phyloP scores from a whole-genome alignment of 2,888 invertebrate species.

The Cylindroiulus punctatus region DNA sequence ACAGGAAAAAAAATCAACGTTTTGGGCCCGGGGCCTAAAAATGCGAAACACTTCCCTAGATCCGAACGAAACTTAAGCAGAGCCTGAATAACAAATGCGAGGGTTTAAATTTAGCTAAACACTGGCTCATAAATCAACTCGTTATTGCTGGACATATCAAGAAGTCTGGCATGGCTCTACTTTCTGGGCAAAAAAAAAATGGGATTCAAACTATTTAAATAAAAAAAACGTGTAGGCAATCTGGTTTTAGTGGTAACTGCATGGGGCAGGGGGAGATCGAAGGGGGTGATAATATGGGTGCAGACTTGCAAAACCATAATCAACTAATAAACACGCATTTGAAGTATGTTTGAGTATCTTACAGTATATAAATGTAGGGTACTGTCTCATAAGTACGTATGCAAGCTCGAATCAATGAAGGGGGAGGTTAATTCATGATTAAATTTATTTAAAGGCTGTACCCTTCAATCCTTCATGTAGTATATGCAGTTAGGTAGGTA shows the following conservation, averaged over 20 bases:
- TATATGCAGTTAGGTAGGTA: no score
- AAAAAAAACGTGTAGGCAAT: slow-evolving; percentile 3
- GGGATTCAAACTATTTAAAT: neutral
- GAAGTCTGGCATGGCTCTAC: slow-evolving; percentile 18
- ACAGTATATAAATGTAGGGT: no score
- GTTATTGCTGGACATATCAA: slow-evolving; percentile 2
- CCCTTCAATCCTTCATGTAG: no score
- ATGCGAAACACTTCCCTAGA: neutral
- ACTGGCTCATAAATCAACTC: slow-evolving; percentile 18
- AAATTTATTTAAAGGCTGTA: no score
- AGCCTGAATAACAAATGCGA: slow-evolving; percentile 2
- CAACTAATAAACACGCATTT: slow-evolving; percentile 3
- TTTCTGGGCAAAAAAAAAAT: neutral
- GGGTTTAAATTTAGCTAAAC: slow-evolving; percentile 18
- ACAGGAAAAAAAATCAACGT: neutral
- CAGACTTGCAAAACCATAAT: slow-evolving; percentile 11
- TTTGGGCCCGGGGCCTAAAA: neutral
- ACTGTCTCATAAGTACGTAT: no score
- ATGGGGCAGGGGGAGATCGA: neutral
- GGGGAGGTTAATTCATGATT: no score
- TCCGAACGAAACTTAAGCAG: neutral
- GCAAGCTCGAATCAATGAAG: no score
- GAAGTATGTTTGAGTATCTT: neutral
- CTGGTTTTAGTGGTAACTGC: neutral
- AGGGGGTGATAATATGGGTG: neutral